A percentile compares a stretch with the other conserved stretches of the same genome.
phyloP scores from a whole-genome alignment of 2,113 vertebrate genomes.

The Crocuta crocuta region DNA sequence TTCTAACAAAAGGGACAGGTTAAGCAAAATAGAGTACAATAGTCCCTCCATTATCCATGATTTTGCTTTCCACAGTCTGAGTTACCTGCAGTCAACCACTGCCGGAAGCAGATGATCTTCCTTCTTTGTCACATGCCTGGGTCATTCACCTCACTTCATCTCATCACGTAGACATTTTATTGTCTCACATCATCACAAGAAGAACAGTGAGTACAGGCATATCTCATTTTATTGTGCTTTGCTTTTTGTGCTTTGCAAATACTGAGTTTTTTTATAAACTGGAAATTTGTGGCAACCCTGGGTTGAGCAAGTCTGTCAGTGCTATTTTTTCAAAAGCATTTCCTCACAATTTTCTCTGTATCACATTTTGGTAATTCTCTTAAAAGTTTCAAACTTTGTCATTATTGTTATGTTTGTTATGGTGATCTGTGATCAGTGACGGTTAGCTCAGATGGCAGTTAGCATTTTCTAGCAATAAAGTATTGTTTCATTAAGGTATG shows the following conservation, averaged over 20 bases:
- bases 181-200: background rate
- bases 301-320: accelerated
- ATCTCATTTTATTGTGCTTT: background rate
- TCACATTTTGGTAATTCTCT: background rate
- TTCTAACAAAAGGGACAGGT: background rate
- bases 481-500: background rate
- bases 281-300: background rate
- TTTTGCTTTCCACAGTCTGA: background rate
- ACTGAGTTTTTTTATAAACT: background rate
- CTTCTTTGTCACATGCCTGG: background rate
- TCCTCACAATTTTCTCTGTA: background rate
- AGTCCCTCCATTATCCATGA: background rate
- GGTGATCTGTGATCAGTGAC: background rate
- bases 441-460: background rate
- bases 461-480: background rate
- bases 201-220: background rate
- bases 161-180: background rate
- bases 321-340: background rate
- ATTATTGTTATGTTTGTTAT: background rate
- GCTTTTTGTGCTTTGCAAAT: background rate
- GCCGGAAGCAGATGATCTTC: background rate
- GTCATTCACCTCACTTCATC: background rate
- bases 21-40: background rate
- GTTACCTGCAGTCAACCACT: background rate
- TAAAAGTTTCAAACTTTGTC: background rate